Evolutionary conservation across 2,888 invertebrate genomes (phyloP), one percentile per base, ranked within the genome.

Genomic region (Drosophila falleni): DNA sequence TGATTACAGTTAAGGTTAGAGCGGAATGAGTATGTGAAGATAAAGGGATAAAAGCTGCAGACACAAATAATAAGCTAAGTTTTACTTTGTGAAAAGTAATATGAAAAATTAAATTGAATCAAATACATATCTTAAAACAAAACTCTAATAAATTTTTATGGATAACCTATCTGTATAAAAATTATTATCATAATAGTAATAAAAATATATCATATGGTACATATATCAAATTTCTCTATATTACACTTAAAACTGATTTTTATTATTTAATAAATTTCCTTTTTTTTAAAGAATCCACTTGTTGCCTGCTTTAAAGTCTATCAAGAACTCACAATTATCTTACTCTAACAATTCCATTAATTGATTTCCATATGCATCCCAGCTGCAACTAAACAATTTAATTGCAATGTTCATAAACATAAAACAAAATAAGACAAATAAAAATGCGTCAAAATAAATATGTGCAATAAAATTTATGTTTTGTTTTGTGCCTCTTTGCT

Each of bases 401-500:
- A 69, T 70, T 49, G 75, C 65, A 49, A 41, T 42, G 39, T 29
- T 39, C 37, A 33, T 39, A 54, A 23, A 2, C 50, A 54, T 50
- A 47, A 59, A 64, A 53, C n/a, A 59, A 60, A 55, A n/a, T n/a
- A 71, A 44, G 49, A 29, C 35, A 55, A 65, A 74, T 60, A 50
- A 65, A 70, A 65, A 44, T 42, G 66, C 50, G 53, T 71, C 70
- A 73, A 72, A 71, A 72, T 78, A 80, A 87, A 81, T 79, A 69
- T 76, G 67, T 70, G 72, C 51, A 61, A 80, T 80, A 59, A 80
- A 76, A 81, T 81, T 68, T 80, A 74, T 80, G 64, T 29, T 70
- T 58, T 50, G 35, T 53, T 66, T 50, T 31, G 51, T 54, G 70
- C 56, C 56, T 61, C 15, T 44, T 15, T 19, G n/a, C 19, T 59